Conservation (phyloP, 1,140 invertebrate genomes). For the Atopsyche davidsoni region DNA sequence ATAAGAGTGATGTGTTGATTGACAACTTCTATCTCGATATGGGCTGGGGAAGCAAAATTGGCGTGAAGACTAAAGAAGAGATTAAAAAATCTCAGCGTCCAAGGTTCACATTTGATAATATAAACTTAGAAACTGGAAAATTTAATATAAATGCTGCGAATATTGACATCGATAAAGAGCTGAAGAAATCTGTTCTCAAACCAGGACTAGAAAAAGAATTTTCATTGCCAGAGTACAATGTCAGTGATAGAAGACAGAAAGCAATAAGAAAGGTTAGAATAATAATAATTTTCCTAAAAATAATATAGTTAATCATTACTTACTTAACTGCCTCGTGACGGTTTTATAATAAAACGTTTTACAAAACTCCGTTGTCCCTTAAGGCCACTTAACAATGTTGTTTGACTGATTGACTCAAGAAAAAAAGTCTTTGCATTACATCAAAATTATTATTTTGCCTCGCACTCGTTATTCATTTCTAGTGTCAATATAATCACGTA, state of each 20-base stretch:
- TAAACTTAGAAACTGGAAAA: constrained; percentile 44
- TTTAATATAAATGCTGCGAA: constrained; percentile 41
- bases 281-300: too few species aligned
- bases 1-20: constrained; percentile 16
- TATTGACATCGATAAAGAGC: constrained; percentile 50
- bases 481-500: too few species aligned
- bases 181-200: constrained; percentile 59
- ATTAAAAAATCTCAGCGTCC: constrained; percentile 16
- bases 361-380: too few species aligned
- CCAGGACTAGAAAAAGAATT: constrained; percentile 62
- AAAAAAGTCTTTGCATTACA: too few species aligned
- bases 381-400: too few species aligned
- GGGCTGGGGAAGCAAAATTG: constrained; percentile 23
- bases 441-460: too few species aligned
- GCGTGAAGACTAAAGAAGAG: constrained; percentile 25
- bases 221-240: constrained; percentile 53
- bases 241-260: constrained; percentile 54
- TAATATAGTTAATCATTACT: too few species aligned
- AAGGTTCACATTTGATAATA: constrained; percentile 38
- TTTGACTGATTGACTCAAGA: too few species aligned
- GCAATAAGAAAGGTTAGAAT: constrained; percentile 56
- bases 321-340: too few species aligned
- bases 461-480: too few species aligned
- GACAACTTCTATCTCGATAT: constrained; percentile 19
- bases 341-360: too few species aligned